Evolutionary conservation across 2,888 invertebrate species (phyloP).

Genomic region (Euproctis similis): DNA sequence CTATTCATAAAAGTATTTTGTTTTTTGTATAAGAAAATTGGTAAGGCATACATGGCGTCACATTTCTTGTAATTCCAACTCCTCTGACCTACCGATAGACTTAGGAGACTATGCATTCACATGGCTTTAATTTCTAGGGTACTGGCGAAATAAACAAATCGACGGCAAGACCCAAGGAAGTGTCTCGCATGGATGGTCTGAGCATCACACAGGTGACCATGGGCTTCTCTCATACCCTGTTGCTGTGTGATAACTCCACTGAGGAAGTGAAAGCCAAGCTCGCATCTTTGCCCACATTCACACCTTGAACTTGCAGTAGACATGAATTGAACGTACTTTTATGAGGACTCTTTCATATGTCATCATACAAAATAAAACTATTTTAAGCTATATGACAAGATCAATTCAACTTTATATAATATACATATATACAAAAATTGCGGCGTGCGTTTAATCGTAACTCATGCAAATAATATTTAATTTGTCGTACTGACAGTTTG

Average conservation of each 20-base stretch:
- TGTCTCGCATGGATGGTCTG: conserved; percentile 83
- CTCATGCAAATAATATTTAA: too few relatives aligned
- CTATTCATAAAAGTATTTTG: too few relatives aligned
- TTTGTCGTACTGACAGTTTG: too few relatives aligned
- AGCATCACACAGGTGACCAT: conserved; percentile 86
- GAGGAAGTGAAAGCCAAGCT: conserved; percentile 73
- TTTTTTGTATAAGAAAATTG: background rate
- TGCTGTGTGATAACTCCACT: conserved; percentile 73
- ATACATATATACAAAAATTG: background rate
- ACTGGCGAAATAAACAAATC: conserved; percentile 93
- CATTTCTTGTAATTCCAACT: too few relatives aligned
- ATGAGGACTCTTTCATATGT: background rate
- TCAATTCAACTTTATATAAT: too few relatives aligned
- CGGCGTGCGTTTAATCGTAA: too few relatives aligned
- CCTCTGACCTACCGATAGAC: too few relatives aligned
- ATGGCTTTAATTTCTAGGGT: too few relatives aligned
- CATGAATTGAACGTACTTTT: background rate
- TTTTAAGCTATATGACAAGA: too few relatives aligned
- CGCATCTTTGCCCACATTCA: conserved; percentile 66
- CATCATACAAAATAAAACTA: too few relatives aligned
- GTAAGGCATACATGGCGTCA: too few relatives aligned
- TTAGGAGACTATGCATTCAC: too few relatives aligned
- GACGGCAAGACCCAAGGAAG: conserved; percentile 91
- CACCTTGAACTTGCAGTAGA: conserved; percentile 31
- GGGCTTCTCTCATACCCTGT: conserved; percentile 89